These are phyloP conservation scores for Platycnemis pennipes DNA, from an alignment of 2,888 invertebrate species.

Conservation along the genomic window DNA sequence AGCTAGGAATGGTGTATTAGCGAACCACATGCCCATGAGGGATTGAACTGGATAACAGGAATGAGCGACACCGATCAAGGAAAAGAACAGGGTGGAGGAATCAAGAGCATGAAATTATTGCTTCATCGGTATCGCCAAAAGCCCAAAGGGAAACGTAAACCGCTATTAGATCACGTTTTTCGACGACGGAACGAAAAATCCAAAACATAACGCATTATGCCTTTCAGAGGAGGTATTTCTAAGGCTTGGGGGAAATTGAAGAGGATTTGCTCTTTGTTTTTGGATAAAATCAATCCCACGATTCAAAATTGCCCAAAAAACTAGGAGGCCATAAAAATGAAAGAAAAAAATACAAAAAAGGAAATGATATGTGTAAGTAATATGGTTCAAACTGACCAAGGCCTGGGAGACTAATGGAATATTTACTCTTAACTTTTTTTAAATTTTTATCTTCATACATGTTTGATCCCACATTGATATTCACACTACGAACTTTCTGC, in stretches of 20 bases:
- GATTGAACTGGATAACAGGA: neutral
- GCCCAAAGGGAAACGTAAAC: neutral
- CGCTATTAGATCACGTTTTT: neutral
- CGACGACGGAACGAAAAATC: neutral
- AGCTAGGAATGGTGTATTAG: conserved; percentile 38
- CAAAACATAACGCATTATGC: neutral
- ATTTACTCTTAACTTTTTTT: too few species aligned
- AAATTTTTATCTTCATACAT: too few species aligned
- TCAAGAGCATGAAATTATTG: conserved; percentile 57
- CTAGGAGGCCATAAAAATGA: neutral
- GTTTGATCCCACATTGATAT: too few species aligned
- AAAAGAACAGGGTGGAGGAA: conserved; percentile 42
- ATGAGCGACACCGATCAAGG: conserved; percentile 42
- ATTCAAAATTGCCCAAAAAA: neutral
- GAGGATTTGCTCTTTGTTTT: neutral
- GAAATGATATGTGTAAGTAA: too few species aligned
- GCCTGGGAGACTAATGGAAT: too few species aligned
- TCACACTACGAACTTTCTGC: too few species aligned
- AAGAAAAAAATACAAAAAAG: neutral
- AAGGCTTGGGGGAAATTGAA: neutral
- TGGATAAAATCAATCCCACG: neutral
- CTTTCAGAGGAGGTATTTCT: neutral
- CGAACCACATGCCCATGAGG: conserved; percentile 13
- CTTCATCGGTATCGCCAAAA: conserved; percentile 28
- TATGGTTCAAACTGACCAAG: too few species aligned